These are phyloP conservation scores for Pogonognathellus flavescens DNA, from an alignment of 1,140 invertebrate species.

Conservation along the genomic window DNA sequence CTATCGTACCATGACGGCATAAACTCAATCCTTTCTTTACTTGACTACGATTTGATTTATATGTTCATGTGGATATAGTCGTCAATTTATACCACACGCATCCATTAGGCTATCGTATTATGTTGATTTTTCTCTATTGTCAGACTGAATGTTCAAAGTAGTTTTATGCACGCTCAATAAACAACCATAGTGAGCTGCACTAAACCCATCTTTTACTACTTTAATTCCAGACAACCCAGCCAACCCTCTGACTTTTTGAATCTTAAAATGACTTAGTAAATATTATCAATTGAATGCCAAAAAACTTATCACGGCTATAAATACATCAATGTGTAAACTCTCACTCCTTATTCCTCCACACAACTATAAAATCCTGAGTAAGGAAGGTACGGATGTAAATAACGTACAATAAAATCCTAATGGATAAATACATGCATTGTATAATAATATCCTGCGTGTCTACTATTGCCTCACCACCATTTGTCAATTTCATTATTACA, in stretches of 20 bases:
- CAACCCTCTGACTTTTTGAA: constrained; percentile 8
- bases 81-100: constrained; percentile 44
- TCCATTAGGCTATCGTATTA: constrained; percentile 40
- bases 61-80: constrained; percentile 48
- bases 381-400: too few species aligned
- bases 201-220: neutral
- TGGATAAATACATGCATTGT: neutral
- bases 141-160: constrained; percentile 20
- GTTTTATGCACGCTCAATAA: constrained; percentile 31
- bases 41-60: constrained; percentile 36
- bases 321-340: too few species aligned
- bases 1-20: constrained; percentile 46
- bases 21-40: constrained; percentile 48
- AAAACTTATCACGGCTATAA: too few species aligned
- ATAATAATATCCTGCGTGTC: neutral
- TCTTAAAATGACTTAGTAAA: constrained; percentile 9
- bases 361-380: too few species aligned
- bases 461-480: neutral
- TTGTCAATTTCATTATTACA: neutral
- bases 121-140: constrained; percentile 43
- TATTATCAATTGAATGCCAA: neutral
- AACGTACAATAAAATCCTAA: too few species aligned
- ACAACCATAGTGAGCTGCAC: constrained; percentile 6
- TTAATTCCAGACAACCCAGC: constrained; percentile 9
- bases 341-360: too few species aligned